Conservation (phyloP, 2,888 invertebrate species). For the Stenchaetothrips biformis region DNA sequence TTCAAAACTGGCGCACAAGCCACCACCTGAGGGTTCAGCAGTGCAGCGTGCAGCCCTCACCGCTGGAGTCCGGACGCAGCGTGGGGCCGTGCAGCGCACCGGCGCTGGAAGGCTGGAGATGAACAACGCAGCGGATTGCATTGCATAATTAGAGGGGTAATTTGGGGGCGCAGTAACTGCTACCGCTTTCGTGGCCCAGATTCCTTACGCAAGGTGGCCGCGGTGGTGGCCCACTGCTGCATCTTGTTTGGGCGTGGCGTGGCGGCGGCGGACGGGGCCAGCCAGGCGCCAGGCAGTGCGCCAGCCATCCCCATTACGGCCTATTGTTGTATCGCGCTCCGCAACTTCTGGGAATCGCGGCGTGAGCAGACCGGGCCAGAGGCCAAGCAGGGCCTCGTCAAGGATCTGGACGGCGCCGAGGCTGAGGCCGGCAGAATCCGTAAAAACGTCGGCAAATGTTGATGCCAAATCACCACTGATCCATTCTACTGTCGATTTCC, state of each 20-base stretch:
- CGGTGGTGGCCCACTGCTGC: not conserved
- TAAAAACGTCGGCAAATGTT: no score
- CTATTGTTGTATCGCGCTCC: conserved; percentile 3
- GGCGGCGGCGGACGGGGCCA: not conserved
- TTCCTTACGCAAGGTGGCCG: conserved; percentile 17
- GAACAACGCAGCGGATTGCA: not conserved
- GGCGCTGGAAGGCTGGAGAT: no score
- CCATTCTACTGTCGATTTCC: no score
- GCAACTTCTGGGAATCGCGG: conserved; percentile 1
- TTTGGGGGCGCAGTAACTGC: conserved; percentile 5
- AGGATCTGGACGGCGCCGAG: not conserved
- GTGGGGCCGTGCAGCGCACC: no score
- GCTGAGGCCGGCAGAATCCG: not conserved
- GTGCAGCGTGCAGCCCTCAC: no score
- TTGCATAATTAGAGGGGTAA: conserved; percentile 15
- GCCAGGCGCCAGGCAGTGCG: not conserved
- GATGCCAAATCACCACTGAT: no score
- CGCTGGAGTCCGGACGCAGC: no score
- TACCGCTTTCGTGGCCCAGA: not conserved
- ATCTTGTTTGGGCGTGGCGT: conserved; percentile 13
- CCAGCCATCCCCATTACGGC: not conserved
- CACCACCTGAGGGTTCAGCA: no score
- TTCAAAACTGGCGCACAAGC: no score
- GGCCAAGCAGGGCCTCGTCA: no score
- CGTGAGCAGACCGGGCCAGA: no score